A percentile compares a stretch with the other conserved stretches of the same genome.
These are phyloP conservation scores for Yponomeuta sedellus DNA, from an alignment of 2,888 invertebrate genomes.

Conservation along the genomic window DNA sequence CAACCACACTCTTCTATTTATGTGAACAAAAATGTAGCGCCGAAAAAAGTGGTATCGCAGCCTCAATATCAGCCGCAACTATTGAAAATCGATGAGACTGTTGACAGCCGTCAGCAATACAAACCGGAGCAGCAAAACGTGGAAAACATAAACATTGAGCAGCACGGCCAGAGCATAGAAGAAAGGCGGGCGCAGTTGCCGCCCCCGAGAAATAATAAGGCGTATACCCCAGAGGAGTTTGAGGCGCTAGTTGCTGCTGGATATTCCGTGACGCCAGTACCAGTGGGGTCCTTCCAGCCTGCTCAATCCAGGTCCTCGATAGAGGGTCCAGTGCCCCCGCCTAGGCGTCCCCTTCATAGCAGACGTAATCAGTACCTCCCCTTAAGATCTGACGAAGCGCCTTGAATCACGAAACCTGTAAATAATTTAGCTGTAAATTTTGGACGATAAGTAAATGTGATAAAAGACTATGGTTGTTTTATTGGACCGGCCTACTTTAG, in stretches of 20 bases:
- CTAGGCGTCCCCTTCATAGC: slow-evolving; percentile 36
- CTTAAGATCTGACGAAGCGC: slow-evolving; percentile 64
- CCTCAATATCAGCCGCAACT: slow-evolving; percentile 33
- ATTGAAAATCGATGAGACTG: slow-evolving; percentile 33
- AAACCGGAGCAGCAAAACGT: slow-evolving; percentile 29
- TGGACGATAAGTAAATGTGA: slow-evolving; percentile 45
- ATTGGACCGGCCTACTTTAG: not conserved
- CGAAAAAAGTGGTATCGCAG: slow-evolving; percentile 39
- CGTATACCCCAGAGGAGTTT: slow-evolving; percentile 71
- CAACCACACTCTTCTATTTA: slow-evolving; percentile 63
- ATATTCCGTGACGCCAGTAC: slow-evolving; percentile 68
- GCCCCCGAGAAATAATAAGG: slow-evolving; percentile 68
- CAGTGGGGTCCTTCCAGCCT: slow-evolving; percentile 47
- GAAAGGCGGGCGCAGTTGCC: slow-evolving; percentile 62
- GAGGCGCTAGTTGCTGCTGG: slow-evolving; percentile 68
- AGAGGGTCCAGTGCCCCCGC: slow-evolving; percentile 35
- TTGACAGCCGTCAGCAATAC: slow-evolving; percentile 26
- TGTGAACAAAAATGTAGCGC: slow-evolving; percentile 57
- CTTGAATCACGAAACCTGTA: slow-evolving; percentile 51
- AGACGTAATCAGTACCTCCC: slow-evolving; percentile 66
- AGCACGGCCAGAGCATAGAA: slow-evolving; percentile 51
- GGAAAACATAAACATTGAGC: slow-evolving; percentile 43
- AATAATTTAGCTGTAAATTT: slow-evolving; percentile 47
- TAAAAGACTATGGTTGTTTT: slow-evolving; percentile 24
- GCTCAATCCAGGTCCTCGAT: slow-evolving; percentile 59